phyloP scores from a whole-genome alignment of 2,888 invertebrate species.

The Morpho achilles region DNA sequence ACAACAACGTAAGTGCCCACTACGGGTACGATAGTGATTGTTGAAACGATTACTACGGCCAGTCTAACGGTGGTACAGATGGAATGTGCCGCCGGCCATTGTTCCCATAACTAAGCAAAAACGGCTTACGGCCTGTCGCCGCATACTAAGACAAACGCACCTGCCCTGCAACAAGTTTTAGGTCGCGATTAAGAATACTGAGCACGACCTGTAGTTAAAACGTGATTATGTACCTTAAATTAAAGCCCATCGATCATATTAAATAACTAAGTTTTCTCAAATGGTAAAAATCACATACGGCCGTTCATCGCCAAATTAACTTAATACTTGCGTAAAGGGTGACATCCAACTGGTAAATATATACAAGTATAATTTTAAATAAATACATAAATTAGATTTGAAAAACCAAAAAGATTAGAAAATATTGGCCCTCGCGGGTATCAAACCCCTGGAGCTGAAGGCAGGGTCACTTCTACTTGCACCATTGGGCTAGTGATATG shows the following conservation, averaged over 20 bases:
- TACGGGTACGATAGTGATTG: constrained; percentile 34
- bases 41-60: constrained; percentile 52
- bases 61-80: constrained; percentile 62
- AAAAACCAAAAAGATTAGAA: too few relatives aligned
- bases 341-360: too few relatives aligned
- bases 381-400: too few relatives aligned
- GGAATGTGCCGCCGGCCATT: constrained; percentile 69
- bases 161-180: constrained; percentile 34
- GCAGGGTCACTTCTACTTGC: too few relatives aligned
- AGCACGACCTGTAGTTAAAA: constrained; percentile 12
- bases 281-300: too few relatives aligned
- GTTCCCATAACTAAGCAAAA: constrained; percentile 60
- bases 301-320: too few relatives aligned
- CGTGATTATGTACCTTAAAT: constrained; percentile 11
- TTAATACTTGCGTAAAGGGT: too few relatives aligned
- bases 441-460: too few relatives aligned
- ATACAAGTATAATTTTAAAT: too few relatives aligned
- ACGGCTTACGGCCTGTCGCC: constrained; percentile 50
- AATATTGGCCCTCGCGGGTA: too few relatives aligned
- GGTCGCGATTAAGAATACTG: constrained; percentile 12
- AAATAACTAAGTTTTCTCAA: background rate
- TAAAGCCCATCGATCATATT: background rate
- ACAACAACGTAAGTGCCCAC: constrained; percentile 4
- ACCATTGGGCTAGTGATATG: too few relatives aligned
- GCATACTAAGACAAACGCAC: constrained; percentile 55